Conservation (phyloP, 2,888 invertebrate species). For the Lysandra coridon region DNA sequence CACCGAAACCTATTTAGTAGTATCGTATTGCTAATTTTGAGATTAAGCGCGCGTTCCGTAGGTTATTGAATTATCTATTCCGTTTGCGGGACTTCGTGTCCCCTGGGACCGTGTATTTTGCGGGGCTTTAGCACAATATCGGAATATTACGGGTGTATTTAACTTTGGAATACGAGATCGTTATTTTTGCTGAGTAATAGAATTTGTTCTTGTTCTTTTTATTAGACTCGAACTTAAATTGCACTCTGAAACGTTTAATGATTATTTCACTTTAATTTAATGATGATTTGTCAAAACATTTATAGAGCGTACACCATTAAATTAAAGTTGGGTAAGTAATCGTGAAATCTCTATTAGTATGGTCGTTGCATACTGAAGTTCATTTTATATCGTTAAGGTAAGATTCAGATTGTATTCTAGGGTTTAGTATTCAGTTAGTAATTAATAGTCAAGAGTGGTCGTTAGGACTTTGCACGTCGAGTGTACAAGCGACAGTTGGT, state of each 20-base stretch:
- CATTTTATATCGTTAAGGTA: neutral
- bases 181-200: neutral
- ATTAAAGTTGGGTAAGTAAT: too few species aligned
- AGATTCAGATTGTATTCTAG: neutral
- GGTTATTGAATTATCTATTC: constrained; percentile 78
- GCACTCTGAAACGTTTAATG: too few species aligned
- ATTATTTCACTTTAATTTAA: too few species aligned
- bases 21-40: constrained; percentile 80
- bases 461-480: neutral
- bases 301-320: too few species aligned
- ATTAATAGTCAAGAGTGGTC: constrained; percentile 7
- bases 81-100: constrained; percentile 67
- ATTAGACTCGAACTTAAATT: too few species aligned
- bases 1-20: constrained; percentile 75
- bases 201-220: too few species aligned
- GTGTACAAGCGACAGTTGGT: constrained; percentile 44
- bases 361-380: too few species aligned
- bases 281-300: too few species aligned
- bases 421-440: neutral
- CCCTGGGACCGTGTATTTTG: constrained; percentile 51
- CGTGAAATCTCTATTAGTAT: too few species aligned
- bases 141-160: neutral
- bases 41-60: constrained; percentile 74
- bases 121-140: constrained; percentile 22
- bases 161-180: neutral